Conservation (phyloP, 2,113 vertebrate genomes). For the Toxostoma redivivum region DNA sequence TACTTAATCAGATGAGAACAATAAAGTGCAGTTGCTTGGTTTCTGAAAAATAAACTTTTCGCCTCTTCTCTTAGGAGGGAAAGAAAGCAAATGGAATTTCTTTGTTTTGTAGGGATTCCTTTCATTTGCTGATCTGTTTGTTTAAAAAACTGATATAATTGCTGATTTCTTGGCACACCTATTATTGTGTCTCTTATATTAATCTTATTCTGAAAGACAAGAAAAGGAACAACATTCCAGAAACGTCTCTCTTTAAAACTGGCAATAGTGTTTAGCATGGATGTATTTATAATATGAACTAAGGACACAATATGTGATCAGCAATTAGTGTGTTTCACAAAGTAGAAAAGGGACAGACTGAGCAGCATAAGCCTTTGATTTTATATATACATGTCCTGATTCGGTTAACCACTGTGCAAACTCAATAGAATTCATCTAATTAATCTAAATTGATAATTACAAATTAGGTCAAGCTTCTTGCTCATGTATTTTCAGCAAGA, state of each 20-base stretch:
- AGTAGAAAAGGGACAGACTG: neutral
- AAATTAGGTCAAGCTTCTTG: neutral
- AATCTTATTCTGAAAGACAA: neutral
- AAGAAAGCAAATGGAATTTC: neutral
- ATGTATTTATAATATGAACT: neutral
- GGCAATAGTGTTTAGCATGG: neutral
- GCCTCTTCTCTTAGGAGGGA: neutral
- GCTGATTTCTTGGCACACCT: neutral
- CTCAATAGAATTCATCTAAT: neutral
- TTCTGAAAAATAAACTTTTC: neutral
- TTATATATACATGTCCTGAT: neutral
- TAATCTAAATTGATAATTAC: neutral
- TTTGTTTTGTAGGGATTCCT: neutral
- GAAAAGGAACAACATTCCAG: neutral
- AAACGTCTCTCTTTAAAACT: neutral
- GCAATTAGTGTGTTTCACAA: neutral
- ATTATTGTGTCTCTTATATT: neutral
- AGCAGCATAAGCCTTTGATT: neutral
- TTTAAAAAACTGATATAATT: neutral
- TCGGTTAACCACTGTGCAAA: neutral
- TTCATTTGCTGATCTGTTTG: neutral
- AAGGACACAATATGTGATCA: neutral
- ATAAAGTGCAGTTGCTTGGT: neutral
- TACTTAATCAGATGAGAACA: neutral
- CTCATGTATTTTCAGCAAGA: neutral